phyloP scores from a whole-genome alignment of 2,888 invertebrate species.

The Lordiphosa andalusiaca region DNA sequence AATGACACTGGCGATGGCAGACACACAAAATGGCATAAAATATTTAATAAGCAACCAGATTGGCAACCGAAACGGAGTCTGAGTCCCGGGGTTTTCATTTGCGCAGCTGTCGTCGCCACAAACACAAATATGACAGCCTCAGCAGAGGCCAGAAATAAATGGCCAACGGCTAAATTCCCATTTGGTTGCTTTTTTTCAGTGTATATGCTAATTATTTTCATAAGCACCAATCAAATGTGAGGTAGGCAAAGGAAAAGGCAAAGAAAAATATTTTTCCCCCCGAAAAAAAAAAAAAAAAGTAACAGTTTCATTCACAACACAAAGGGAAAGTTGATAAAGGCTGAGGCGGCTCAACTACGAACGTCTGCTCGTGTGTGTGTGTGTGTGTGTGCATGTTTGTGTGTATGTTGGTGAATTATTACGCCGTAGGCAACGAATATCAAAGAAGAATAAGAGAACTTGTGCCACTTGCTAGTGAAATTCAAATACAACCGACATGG shows the following conservation, averaged over 20 bases:
- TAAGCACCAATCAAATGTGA: constrained; percentile 23
- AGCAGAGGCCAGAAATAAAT: constrained; percentile 6
- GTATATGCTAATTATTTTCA: constrained; percentile 52
- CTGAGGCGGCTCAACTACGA: constrained; percentile 24
- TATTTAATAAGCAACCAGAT: constrained; percentile 38
- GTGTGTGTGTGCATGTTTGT: too few species aligned
- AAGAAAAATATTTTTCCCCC: constrained; percentile 6
- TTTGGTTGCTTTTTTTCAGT: constrained; percentile 12
- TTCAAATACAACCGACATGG: constrained; percentile 63
- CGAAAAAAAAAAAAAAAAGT: constrained; percentile 26
- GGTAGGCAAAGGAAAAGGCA: constrained; percentile 4
- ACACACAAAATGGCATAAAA: constrained; percentile 34
- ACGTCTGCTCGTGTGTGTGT: too few species aligned
- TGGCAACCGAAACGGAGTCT: constrained; percentile 14
- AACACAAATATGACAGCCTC: constrained; percentile 32
- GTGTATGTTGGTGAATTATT: constrained; percentile 32
- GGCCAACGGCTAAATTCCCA: constrained; percentile 23
- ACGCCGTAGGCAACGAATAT: constrained; percentile 45
- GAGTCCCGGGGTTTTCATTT: constrained; percentile 23
- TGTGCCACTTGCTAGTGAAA: constrained; percentile 54
- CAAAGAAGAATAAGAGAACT: constrained; percentile 42
- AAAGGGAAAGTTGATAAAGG: constrained; percentile 41
- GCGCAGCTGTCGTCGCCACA: constrained; percentile 34
- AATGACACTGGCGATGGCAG: not conserved
- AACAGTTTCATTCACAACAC: constrained; percentile 46